Base-by-base conservation (phyloP, 2,888 invertebrate species). In the Escarpia spicata region DNA sequence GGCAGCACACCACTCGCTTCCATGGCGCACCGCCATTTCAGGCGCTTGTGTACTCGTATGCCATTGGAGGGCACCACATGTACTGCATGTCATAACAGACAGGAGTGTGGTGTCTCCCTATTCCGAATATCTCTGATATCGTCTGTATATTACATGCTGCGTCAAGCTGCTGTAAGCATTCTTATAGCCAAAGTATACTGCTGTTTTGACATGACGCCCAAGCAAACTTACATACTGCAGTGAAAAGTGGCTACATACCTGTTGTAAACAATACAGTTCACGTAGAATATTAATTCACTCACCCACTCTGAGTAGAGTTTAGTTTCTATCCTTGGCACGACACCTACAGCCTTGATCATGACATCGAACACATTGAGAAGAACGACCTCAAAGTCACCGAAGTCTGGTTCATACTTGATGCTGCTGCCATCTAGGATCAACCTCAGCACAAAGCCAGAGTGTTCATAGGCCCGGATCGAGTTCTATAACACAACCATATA, bases 261-360 rank as follows among this genome's bases (percentile, higher is more conserved):
- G 52, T 9, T 52, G 37, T 37, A 37, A 37, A 37, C 37, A 37
- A 37, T 37, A 37, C 3, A 91, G 8, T 37, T 91, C n/a, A 91
- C 44, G 4, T 45, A 92, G 90, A 15, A 91, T n/a, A n/a, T 45
- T 3, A 43, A 1, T 37, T 37, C 12, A 95, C 96, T 95, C 93
- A 96, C 96, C 96, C 97, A 97, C 96, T 98, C 98, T 94, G 98
- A 97, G 96, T 98, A 98, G n/a, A 97, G 95, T 91, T 98, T 97
- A 1, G 97, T 98, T 96, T 99, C 99, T 90, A 99, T 97, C 92
- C 98, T 97, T 1, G 98, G 98, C 92, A 98, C 97, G 75, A 97
- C 97, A 94, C 97, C 97, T 58, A 98, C 97, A 0, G 98, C 97
- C 93, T 98, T 97, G 19, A 98, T 97, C 94, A 99, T 97, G n/a